A percentile compares a stretch with the other conserved stretches of the same genome.
phyloP scores from a whole-genome alignment of 2,113 vertebrate genomes.

The Macrotus californicus region DNA sequence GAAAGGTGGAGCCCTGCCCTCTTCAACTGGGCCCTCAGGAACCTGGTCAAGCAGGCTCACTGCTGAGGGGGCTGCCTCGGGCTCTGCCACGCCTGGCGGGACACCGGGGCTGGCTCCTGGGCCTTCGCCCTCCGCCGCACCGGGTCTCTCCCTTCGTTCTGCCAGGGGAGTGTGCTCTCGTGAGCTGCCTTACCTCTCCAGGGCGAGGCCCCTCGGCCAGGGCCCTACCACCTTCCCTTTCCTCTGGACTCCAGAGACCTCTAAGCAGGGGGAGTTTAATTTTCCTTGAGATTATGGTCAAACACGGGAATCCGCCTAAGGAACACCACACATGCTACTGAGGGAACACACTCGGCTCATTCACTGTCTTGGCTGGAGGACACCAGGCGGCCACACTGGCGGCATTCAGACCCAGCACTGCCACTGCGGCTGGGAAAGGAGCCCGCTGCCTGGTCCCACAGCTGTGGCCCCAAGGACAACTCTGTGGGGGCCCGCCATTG shows the following conservation, averaged over 20 bases:
- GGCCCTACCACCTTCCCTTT: background rate
- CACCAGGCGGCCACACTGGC: fast-evolving
- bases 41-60: background rate
- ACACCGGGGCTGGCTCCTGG: background rate
- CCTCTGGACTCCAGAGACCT: background rate
- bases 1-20: background rate
- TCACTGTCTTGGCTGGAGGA: fast-evolving
- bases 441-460: background rate
- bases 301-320: background rate
- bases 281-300: background rate
- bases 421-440: background rate
- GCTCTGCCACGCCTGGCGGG: background rate
- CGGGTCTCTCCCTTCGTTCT: background rate
- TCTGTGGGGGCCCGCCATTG: background rate
- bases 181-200: background rate
- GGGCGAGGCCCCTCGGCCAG: background rate
- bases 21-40: background rate
- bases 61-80: background rate
- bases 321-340: fast-evolving
- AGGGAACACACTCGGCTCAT: background rate
- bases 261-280: background rate
- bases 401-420: background rate
- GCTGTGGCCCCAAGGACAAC: fast-evolving
- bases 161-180: fast-evolving
- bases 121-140: background rate